Base-by-base conservation (phyloP, 2,888 invertebrate species). In the Ectropis crepuscularia region DNA sequence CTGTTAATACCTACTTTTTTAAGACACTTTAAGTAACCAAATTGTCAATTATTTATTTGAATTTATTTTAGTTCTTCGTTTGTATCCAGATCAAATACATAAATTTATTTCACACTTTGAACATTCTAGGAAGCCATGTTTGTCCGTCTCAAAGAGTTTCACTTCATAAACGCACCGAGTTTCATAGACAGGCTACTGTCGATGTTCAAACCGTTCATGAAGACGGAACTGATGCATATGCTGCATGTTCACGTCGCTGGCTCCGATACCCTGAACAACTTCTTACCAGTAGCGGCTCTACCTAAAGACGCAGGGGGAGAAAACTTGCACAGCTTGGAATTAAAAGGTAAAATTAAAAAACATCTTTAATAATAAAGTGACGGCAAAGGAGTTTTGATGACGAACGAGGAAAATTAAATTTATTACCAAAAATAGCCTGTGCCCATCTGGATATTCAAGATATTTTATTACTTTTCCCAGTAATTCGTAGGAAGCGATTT, bases 191-290 rank as follows among this genome's bases (percentile, higher is more conserved):
- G 94, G 76, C 89, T 96, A 53, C 74, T 96, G 74, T 92, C 93
- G 0, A 85, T 96, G 79, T 93, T 96, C 83, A 95, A 90, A 75
- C 96, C 96, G 0, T 95, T 96, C 72, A 94, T 96, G 95, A 96
- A 95, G 74, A 95, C 95, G 69, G 95, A 95, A 69, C 80, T 96
- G 11, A 74, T 88, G 5, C 85, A 86, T 58, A 84, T 92, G 62
- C 75, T 94, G 47, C 92, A 94, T 61, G 78, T 95, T 46, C 95
- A 95, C 74, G 86, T 86, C 49, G 85, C 79, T 7, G 83, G 80
- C 0, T 74, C 91, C 6, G 89, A 91, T 4, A 88, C 89, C 28
- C 79, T 95, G 58, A 77, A 83, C 10, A 91, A 94, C 72, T 92
- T 84, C 70, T 83, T 96, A 28, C 94, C 95, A 0, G 74, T 88